Percentiles rank a stretch among this genome's conserved stretches.
These are phyloP conservation scores for Pseudopleuronectes americanus DNA, from an alignment of 2,797 vertebrate genomes.

Conservation along the genomic window DNA sequence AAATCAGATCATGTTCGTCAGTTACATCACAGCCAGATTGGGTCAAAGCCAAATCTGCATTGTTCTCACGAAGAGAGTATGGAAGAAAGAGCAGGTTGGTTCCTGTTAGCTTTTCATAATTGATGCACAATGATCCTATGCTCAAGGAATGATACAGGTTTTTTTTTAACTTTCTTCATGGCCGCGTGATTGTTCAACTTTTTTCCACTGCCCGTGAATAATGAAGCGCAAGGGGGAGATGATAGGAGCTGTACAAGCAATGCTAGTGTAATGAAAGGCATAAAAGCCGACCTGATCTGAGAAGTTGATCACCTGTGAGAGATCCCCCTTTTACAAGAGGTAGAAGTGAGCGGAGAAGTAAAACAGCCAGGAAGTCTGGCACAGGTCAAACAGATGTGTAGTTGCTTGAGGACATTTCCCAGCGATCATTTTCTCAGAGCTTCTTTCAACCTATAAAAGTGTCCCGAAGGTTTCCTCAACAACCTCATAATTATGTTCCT, in stretches of 20 bases:
- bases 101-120: conserved; percentile 51
- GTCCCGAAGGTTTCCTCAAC: conserved; percentile 5
- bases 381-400: conserved; percentile 53
- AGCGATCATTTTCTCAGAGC: conserved; percentile 19
- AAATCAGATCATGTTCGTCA: conserved; percentile 51
- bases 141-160: conserved; percentile 35
- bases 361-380: conserved; percentile 37
- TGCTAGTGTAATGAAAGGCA: conserved; percentile 21
- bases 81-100: conserved; percentile 52
- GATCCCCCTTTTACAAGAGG: conserved; percentile 25
- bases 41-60: conserved; percentile 52
- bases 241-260: not conserved
- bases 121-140: conserved; percentile 45
- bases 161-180: conserved; percentile 15
- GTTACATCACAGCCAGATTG: conserved; percentile 52
- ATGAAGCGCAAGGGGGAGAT: conserved; percentile 4
- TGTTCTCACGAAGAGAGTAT: conserved; percentile 45
- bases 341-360: conserved; percentile 14
- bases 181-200: conserved; percentile 5
- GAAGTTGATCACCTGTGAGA: conserved; percentile 22
- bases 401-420: conserved; percentile 47
- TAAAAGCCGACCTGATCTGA: conserved; percentile 16
- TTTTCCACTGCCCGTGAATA: conserved; percentile 2
- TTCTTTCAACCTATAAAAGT: conserved; percentile 41
- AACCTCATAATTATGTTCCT: conserved; percentile 35